Base-by-base conservation (phyloP, 2,797 vertebrate species). In the Phrynocephalus forsythii region DNA sequence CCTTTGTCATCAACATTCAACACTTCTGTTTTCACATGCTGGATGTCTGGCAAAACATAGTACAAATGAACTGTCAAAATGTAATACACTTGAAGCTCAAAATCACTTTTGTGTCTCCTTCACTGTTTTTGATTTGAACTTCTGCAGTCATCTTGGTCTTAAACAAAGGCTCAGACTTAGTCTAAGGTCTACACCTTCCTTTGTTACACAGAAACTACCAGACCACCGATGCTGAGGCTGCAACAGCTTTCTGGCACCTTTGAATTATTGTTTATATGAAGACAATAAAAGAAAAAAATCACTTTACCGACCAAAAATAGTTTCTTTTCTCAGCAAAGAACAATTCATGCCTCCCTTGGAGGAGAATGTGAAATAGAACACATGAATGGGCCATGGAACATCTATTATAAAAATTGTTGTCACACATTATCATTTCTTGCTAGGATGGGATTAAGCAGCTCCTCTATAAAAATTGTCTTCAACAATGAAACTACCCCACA, bases 341-440 rank as follows among this genome's bases (percentile, higher is more conserved):
- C 38, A 56, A 89, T 44, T 69, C 76, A 89, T 48, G 86, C 67
- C 75, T 68, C 88, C 68, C 85, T 56, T 20, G 67, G 44, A 86
- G 44, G 26, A 76, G 69, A 67, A 73, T 83, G 63, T 79, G 28
- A 75, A 83, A 13, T 38, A 60, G 33, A 30, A 56, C 52, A 79
- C n/a, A 79, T 33, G 60, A 33, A 84, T 22, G 33, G 60, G 22
- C 4, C 60, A 76, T 66, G 26, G 6, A 78, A 33, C 60, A 75
- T 20, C 52, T 63, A 38, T n/a, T 82, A 69, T 44, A 83, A 69
- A 82, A 52, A 76, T 52, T 84, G 78, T 80, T 83, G 85, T 87
- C 90, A 80, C 75, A 73, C 82, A 76, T 75, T 18, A 4, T 76
- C 88, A 83, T 94, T 95, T 92, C 92, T 60, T 87, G 82, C 69